These are phyloP conservation scores for Acronicta leporina DNA, from an alignment of 2,888 invertebrate genomes.

Conservation along the genomic window DNA sequence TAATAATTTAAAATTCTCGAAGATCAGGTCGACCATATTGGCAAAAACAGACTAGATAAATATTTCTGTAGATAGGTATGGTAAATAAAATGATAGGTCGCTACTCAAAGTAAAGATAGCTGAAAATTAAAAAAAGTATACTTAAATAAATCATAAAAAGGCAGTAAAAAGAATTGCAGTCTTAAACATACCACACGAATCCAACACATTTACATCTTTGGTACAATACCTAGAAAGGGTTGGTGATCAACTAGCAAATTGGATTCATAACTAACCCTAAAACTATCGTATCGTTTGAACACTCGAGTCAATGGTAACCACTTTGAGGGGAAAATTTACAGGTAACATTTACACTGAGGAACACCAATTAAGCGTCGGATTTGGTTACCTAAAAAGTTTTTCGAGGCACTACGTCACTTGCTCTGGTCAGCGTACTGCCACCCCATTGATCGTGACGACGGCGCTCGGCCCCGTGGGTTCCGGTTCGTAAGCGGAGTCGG, in stretches of 20 bases:
- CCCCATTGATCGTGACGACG: constrained; percentile 96
- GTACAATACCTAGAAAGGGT: constrained; percentile 85
- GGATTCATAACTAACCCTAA: constrained; percentile 52
- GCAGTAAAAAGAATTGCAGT: constrained; percentile 55
- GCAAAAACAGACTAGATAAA: too few relatives aligned
- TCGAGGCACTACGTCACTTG: constrained; percentile 33
- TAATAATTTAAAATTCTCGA: too few relatives aligned
- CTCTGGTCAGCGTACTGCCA: constrained; percentile 92
- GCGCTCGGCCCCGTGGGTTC: constrained; percentile 90
- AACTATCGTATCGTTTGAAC: constrained; percentile 71
- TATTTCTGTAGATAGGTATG: too few relatives aligned
- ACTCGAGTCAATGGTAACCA: constrained; percentile 62
- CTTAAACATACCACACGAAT: constrained; percentile 66
- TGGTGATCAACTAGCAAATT: constrained; percentile 65
- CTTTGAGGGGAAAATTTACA: constrained; percentile 50
- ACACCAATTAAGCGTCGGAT: constrained; percentile 59
- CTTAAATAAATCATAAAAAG: background rate
- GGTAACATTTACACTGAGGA: constrained; percentile 59
- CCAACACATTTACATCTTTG: constrained; percentile 88
- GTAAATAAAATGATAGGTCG: too few relatives aligned
- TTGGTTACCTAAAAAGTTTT: constrained; percentile 58
- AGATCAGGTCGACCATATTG: too few relatives aligned
- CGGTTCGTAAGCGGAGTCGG: constrained; percentile 90
- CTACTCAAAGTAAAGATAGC: too few relatives aligned
- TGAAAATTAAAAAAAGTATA: background rate